These are phyloP conservation scores for Microctonus aethiopoides DNA, from an alignment of 2,888 invertebrate species.

Conservation along the genomic window DNA sequence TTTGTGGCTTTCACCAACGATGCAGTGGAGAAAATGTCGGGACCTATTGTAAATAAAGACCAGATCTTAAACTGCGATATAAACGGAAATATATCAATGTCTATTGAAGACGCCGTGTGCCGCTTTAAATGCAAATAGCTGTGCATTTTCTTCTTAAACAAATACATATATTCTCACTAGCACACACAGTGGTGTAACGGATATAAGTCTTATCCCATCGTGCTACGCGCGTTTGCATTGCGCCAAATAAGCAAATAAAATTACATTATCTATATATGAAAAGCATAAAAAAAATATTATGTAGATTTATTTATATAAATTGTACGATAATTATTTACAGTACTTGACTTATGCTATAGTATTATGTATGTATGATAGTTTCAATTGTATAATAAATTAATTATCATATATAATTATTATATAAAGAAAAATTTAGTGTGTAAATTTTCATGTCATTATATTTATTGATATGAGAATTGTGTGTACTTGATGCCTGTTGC, in stretches of 20 bases:
- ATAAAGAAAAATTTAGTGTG: too few relatives aligned
- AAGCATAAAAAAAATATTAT: background rate
- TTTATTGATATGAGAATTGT: background rate
- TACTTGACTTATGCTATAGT: too few relatives aligned
- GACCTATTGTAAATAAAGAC: constrained; percentile 46
- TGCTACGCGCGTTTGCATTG: background rate
- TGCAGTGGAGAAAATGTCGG: background rate
- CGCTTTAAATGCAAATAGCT: constrained; percentile 46
- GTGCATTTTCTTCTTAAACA: constrained; percentile 38
- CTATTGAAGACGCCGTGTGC: constrained; percentile 45
- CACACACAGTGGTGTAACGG: constrained; percentile 1
- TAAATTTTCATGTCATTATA: background rate
- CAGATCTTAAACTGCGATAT: constrained; percentile 54
- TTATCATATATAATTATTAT: too few relatives aligned
- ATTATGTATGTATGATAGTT: too few relatives aligned
- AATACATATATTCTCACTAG: constrained; percentile 29
- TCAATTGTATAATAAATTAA: too few relatives aligned
- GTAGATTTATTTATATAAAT: too few relatives aligned
- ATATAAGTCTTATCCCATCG: background rate
- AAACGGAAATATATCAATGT: constrained; percentile 60
- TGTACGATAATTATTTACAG: too few relatives aligned
- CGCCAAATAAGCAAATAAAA: constrained; percentile 39
- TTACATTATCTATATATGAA: constrained; percentile 34
- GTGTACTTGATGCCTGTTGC: constrained; percentile 21
- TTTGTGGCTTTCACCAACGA: constrained; percentile 18